Base-by-base conservation (phyloP, 2,113 vertebrate genomes). In the Megalops atlanticus region DNA sequence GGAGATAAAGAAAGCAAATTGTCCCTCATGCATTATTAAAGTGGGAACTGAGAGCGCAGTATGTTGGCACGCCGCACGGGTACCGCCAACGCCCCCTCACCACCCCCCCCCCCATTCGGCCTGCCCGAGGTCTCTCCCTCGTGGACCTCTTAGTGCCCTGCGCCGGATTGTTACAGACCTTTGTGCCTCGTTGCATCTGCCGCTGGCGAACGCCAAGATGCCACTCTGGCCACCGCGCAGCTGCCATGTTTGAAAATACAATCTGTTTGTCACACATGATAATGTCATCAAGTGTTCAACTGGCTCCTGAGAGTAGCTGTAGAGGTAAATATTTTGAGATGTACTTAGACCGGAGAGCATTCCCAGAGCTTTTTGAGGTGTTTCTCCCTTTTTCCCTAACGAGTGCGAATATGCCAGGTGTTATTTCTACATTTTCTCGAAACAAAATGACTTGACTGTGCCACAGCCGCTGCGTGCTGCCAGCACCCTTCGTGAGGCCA, bases 241-340 rank as follows among this genome's bases (percentile, higher is more conserved):
- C 36, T 41, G 54, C 54, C 31, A 6, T 16, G 54, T 41, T 69
- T 92, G 91, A 91, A 92, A 93, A 92, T 88, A 93, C 92, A 92
- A 89, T 92, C 91, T 93, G 92, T 86, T 92, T 92, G 92, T 93
- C 92, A 92, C 80, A 84, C 88, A 84, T 81, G 90, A 95, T 93
- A 91, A 93, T 91, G 89, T 91, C 91, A 91, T 94, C 92, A 93
- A 89, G 89, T 84, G 76, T 86, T 87, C 85, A 89, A 87, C 84
- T 84, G 85, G 85, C 91, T 88, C 90, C 85, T 81, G 90, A 92
- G 91, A 90, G 89, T 88, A 88, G 84, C 89, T 76, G 83, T 82
- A 83, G 76, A 82, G 80, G 76, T 78, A 77, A 39, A 78, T 82
- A 82, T 88, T 92, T 91, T 87, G 86, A 87, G 85, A 81, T 38